phyloP scores from a whole-genome alignment of 2,797 vertebrate species.

The Danio kyathit region DNA sequence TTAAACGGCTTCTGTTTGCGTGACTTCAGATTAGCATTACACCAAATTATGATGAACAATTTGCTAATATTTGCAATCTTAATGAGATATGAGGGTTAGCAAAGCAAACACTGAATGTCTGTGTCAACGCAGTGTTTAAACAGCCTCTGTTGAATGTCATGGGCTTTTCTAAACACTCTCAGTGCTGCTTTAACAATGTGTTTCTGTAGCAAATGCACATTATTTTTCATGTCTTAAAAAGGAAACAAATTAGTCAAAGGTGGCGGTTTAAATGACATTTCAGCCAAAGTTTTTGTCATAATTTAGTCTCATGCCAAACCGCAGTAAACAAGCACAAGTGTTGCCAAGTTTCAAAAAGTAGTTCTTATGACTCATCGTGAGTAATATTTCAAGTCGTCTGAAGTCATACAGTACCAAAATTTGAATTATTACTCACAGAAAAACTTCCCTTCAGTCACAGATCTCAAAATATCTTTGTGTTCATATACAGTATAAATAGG shows the following conservation, averaged over 20 bases:
- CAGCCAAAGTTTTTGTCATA: background rate
- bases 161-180: background rate
- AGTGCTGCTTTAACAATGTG: background rate
- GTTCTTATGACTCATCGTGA: background rate
- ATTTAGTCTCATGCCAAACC: background rate
- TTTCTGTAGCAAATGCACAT: background rate
- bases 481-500: background rate
- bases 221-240: background rate
- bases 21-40: slow-evolving; percentile 10
- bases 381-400: background rate
- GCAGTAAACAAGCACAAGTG: background rate
- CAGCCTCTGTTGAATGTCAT: background rate
- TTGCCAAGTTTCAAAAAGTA: background rate
- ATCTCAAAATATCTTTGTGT: background rate
- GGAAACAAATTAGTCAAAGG: background rate
- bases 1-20: slow-evolving; percentile 8
- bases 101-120: slow-evolving; percentile 2
- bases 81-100: background rate
- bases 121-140: background rate
- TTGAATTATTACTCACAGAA: background rate
- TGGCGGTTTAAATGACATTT: background rate
- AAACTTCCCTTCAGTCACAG: background rate
- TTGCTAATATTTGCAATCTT: slow-evolving; percentile 20
- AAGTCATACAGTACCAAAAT: background rate
- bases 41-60: background rate